A percentile compares a stretch with the other conserved stretches of the same genome.
These are phyloP conservation scores for Ciconia maguari DNA, from an alignment of 2,113 vertebrate species.

Conservation along the genomic window DNA sequence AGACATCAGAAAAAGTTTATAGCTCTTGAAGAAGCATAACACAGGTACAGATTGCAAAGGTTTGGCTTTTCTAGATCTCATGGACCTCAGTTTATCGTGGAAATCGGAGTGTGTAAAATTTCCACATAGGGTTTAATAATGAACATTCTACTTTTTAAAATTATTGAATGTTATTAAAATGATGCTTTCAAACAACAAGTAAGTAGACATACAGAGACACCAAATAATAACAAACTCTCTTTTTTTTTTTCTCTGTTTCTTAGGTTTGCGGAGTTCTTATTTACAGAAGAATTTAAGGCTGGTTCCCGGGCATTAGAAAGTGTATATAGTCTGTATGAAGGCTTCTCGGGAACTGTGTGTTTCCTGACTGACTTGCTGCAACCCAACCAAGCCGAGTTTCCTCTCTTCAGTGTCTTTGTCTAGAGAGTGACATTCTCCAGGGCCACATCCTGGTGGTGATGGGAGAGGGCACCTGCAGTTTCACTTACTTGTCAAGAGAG, in stretches of 20 bases:
- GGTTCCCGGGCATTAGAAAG: constrained; percentile 82
- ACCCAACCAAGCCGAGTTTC: constrained; percentile 86
- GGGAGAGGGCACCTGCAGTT: constrained; percentile 39
- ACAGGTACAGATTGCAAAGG: background rate
- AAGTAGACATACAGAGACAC: background rate
- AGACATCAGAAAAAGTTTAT: background rate
- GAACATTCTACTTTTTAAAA: background rate
- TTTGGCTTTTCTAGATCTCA: background rate
- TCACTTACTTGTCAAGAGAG: constrained; percentile 34
- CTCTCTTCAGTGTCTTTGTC: constrained; percentile 89
- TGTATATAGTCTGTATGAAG: constrained; percentile 87
- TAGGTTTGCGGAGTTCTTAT: constrained; percentile 92
- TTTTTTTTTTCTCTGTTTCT: background rate
- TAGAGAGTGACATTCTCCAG: constrained; percentile 62
- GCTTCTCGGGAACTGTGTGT: constrained; percentile 86
- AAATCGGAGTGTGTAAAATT: background rate
- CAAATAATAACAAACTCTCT: background rate
- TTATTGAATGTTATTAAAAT: background rate
- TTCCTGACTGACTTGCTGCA: constrained; percentile 90
- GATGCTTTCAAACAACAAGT: background rate
- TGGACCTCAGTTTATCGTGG: background rate
- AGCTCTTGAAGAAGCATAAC: background rate
- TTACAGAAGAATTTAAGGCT: constrained; percentile 86
- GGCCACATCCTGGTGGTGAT: background rate
- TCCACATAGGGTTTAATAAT: background rate